These are phyloP conservation scores for Drosophila monieri DNA, from an alignment of 2,888 invertebrate species.

Conservation along the genomic window DNA sequence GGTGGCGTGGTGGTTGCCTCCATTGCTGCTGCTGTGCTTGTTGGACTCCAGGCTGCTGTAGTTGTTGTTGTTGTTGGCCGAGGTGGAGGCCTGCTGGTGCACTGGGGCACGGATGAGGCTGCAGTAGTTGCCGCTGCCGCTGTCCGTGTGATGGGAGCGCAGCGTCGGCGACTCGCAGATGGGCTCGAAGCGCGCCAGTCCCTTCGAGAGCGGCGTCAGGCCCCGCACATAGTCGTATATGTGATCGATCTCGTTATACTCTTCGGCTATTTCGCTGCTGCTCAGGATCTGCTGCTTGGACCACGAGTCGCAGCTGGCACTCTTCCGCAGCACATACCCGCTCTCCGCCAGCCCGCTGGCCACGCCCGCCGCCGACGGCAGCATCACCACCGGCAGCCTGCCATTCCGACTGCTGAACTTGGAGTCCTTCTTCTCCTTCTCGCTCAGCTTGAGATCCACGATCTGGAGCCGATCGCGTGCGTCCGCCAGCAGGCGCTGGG, in stretches of 20 bases:
- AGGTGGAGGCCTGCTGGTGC: conserved; percentile 56
- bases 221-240: conserved; percentile 98
- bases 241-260: conserved; percentile 98
- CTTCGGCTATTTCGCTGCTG: conserved; percentile 88
- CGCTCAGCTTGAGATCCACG: conserved; percentile 91
- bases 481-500: conserved; percentile 89
- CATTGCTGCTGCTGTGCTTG: conserved; percentile 81
- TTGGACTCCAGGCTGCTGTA: conserved; percentile 83
- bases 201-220: conserved; percentile 94
- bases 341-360: conserved; percentile 84
- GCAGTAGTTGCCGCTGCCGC: conserved; percentile 84
- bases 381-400: conserved; percentile 82
- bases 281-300: conserved; percentile 83
- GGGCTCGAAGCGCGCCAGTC: conserved; percentile 84
- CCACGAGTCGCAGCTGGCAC: conserved; percentile 90
- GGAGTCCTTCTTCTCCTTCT: conserved; percentile 85
- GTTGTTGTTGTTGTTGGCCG: conserved; percentile 78
- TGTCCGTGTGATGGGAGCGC: conserved; percentile 83
- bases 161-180: conserved; percentile 84
- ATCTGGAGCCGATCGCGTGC: conserved; percentile 91
- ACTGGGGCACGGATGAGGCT: conserved; percentile 83
- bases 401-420: conserved; percentile 82
- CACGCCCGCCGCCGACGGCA: conserved; percentile 82
- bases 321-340: conserved; percentile 90
- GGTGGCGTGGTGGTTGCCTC: conserved; percentile 82